Conservation (phyloP, 2,113 vertebrate species). For the Siphamia tubifer region DNA sequence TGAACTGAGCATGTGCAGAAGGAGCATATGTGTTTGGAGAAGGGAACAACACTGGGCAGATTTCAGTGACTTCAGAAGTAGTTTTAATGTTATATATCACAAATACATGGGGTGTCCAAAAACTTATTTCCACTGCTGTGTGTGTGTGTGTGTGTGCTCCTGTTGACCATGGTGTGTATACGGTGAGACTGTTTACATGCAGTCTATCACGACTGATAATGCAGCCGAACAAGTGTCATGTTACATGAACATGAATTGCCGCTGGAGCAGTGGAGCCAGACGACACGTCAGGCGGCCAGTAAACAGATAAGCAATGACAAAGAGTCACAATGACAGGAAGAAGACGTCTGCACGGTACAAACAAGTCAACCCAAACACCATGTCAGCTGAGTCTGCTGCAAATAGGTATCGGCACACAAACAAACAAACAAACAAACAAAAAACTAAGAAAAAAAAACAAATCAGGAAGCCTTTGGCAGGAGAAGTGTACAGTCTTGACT, state of each 20-base stretch:
- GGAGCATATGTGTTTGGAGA: no score
- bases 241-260: constrained; percentile 19
- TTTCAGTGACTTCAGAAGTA: no score
- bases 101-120: no score
- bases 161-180: not conserved
- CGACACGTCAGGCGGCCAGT: not conserved
- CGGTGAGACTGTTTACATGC: constrained; percentile 11
- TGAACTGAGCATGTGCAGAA: no score
- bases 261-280: constrained; percentile 17
- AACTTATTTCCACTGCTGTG: no score
- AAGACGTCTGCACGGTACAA: not conserved
- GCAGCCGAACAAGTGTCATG: constrained; percentile 15
- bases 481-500: not conserved
- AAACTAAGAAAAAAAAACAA: no score
- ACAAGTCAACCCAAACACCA: not conserved
- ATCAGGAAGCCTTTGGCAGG: not conserved
- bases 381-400: not conserved
- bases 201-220: constrained; percentile 4
- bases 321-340: not conserved
- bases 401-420: no score
- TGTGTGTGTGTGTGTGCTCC: not conserved
- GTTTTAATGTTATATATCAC: no score
- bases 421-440: no score
- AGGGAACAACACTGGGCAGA: no score
- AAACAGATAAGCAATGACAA: constrained; percentile 20